These are phyloP conservation scores for Nansenia antarctica DNA, from an alignment of 2,113 vertebrate genomes.

Conservation along the genomic window DNA sequence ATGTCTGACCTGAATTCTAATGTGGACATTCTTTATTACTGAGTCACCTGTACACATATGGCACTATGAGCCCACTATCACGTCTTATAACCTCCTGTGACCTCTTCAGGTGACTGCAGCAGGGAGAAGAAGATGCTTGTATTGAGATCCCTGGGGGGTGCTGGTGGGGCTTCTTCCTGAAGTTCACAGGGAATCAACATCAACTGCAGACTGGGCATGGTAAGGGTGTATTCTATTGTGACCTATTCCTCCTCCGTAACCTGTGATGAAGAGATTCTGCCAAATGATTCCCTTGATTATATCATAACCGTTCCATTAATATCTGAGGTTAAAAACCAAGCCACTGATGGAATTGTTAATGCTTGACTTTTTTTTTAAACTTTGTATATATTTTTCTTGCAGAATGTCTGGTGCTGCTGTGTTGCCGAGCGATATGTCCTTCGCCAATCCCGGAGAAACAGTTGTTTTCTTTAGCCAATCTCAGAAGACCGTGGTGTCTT, in stretches of 20 bases:
- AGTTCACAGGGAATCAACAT: background rate
- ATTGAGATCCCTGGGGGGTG: too few species aligned
- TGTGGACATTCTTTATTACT: constrained; percentile 67
- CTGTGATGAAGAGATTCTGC: constrained; percentile 79
- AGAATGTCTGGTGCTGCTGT: too few species aligned
- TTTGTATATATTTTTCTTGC: too few species aligned
- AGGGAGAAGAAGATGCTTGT: too few species aligned
- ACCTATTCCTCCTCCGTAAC: background rate
- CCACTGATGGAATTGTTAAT: too few species aligned
- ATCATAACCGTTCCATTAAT: constrained; percentile 74
- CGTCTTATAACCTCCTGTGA: background rate
- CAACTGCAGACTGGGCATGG: background rate
- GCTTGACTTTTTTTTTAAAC: too few species aligned
- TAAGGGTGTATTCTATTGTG: background rate
- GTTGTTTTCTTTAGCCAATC: background rate
- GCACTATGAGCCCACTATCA: too few species aligned
- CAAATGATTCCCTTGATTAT: constrained; percentile 80
- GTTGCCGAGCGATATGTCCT: too few species aligned
- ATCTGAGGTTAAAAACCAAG: constrained; percentile 61
- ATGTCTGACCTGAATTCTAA: constrained; percentile 78
- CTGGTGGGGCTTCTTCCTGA: too few species aligned
- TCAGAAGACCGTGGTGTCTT: background rate
- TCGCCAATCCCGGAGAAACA: background rate
- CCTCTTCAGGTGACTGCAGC: background rate
- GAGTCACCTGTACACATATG: constrained; percentile 39